Evolutionary conservation across 1,140 invertebrate genomes (phyloP), one percentile per base, ranked within the genome.

Genomic region (Trialeurodes vaporariorum): DNA sequence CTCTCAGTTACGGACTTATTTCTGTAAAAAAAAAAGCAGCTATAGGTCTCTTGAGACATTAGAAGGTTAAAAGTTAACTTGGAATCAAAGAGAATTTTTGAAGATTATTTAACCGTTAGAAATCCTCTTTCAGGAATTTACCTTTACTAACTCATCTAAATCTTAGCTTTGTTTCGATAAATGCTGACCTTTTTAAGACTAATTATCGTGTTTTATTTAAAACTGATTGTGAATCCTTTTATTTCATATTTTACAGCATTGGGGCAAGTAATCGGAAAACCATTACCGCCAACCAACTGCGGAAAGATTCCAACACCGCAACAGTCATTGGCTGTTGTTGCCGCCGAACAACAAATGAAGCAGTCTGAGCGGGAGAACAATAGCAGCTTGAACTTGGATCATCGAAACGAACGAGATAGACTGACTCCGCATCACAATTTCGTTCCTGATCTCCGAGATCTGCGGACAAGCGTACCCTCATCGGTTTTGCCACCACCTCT

Each of bases 401-500:
- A 67, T 40, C 63, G 62, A 25, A 49, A 34, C 13, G 68, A 70
- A 24, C 49, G 25, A 17, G 63, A 66, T 22, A 62, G 66, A 25
- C 62, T 67, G 61, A 63, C 69, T 11, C 69, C 65, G 11, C 66
- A 67, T 63, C 69, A 70, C 59, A 62, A 66, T 58, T 67, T 70
- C 21, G 23, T 70, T 61, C 63, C 62, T 2, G 62, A 60, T 67
- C 74, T 67, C 61, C 73, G 67, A 64, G 72, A 71, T 61, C 69
- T 69, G 1, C 77, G 63, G 13, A 66, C 77, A 63, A 78, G 78
- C 65, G 79, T 79, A 72, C 80, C 83, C 71, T 79, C 84, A 72
- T 82, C 86, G 74, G 77, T 86, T 64, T 75, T 87, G 0, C 84
- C 83, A 17, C 84, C 86, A 2, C 84, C 85, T 0, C 84, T 84